Percentiles rank a stretch among this genome's conserved stretches.
phyloP scores from a whole-genome alignment of 2,113 vertebrate genomes.

The Myiagra hebetior region DNA sequence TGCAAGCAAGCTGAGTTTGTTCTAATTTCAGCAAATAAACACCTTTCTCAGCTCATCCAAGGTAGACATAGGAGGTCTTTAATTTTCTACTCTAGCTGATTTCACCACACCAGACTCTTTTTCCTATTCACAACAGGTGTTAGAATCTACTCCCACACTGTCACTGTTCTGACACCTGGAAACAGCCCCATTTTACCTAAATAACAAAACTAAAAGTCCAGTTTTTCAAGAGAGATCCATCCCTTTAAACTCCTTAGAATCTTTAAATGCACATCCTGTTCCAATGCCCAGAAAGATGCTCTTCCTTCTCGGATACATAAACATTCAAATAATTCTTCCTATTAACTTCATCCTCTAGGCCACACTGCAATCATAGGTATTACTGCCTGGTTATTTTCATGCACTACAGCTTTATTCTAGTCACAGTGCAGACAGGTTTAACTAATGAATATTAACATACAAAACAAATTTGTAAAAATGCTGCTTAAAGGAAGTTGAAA shows the following conservation, averaged over 20 bases:
- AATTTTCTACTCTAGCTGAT: neutral
- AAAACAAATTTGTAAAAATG: neutral
- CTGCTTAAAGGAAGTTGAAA: neutral
- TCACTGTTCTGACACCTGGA: neutral
- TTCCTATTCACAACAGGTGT: neutral
- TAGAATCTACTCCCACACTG: neutral
- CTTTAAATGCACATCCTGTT: neutral
- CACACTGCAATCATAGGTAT: neutral
- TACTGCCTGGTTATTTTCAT: neutral
- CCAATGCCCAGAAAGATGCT: neutral
- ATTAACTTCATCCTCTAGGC: neutral
- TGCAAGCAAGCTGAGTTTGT: neutral
- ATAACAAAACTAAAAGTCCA: neutral
- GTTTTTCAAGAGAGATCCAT: neutral
- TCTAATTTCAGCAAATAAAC: neutral
- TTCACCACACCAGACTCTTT: neutral
- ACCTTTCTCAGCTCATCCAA: neutral
- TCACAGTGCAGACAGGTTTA: neutral
- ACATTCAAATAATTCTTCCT: neutral
- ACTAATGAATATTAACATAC: neutral
- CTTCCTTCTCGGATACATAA: neutral
- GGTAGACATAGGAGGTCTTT: neutral
- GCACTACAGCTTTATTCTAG: neutral
- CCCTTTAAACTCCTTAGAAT: neutral
- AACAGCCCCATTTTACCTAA: neutral